Percentiles rank a stretch among this genome's conserved stretches.
Conservation (phyloP, 2,888 invertebrate species). For the Andrena flavipes region DNA sequence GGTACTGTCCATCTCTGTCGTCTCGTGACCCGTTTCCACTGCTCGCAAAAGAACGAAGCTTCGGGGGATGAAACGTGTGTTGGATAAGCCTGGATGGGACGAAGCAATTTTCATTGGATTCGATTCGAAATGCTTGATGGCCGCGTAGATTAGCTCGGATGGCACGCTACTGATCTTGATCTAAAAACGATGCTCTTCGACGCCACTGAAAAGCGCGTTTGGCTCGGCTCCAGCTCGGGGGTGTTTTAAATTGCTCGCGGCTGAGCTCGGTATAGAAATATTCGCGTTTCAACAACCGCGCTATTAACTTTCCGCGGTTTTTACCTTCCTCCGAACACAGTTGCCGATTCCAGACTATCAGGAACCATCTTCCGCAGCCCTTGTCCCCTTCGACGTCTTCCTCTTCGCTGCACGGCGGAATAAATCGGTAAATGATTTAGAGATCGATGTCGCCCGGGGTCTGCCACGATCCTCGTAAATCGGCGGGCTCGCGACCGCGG, state of each 20-base stretch:
- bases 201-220: constrained; percentile 6
- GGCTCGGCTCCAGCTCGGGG: background rate
- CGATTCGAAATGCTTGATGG: constrained; percentile 7
- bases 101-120: background rate
- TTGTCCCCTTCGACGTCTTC: too few species aligned
- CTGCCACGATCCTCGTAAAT: constrained; percentile 43
- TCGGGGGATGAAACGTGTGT: background rate
- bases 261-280: background rate
- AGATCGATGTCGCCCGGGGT: background rate
- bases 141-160: background rate
- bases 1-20: background rate
- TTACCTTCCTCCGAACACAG: background rate
- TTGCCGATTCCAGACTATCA: too few species aligned
- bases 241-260: constrained; percentile 4
- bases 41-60: too few species aligned
- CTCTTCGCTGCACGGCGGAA: background rate
- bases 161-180: constrained; percentile 2
- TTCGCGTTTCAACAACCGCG: background rate
- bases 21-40: background rate
- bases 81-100: background rate
- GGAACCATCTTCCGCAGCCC: too few species aligned
- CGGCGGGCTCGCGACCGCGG: constrained; percentile 30
- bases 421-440: constrained; percentile 10
- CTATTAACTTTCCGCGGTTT: background rate
- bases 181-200: constrained; percentile 12